Evolutionary conservation across 1,140 invertebrate species (phyloP).

Genomic region (Sinella curviseta): DNA sequence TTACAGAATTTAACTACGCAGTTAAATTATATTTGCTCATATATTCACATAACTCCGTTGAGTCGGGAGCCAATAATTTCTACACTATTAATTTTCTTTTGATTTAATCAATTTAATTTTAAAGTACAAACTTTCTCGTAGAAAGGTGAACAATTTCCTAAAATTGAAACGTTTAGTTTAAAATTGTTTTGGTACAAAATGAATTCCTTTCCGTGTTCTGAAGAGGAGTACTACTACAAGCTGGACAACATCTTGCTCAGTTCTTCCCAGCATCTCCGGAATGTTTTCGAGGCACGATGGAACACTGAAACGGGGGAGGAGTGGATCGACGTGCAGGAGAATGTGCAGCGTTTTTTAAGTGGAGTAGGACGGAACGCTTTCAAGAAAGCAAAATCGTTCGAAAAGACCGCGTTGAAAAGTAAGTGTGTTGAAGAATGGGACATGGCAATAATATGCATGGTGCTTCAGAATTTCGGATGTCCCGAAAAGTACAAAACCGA

Average conservation of each 20-base stretch:
- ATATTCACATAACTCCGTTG: too few relatives aligned
- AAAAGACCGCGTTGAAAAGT: not conserved
- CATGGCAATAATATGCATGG: not conserved
- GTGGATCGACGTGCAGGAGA: not conserved
- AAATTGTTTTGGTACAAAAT: too few relatives aligned
- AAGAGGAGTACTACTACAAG: too few relatives aligned
- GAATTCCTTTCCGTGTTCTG: too few relatives aligned
- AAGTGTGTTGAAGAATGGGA: not conserved
- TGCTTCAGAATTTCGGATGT: not conserved
- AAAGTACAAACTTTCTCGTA: too few relatives aligned
- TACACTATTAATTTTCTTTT: too few relatives aligned
- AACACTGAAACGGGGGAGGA: not conserved
- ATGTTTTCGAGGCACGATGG: not conserved
- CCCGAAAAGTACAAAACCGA: not conserved
- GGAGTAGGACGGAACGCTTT: not conserved
- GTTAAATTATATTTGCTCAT: too few relatives aligned
- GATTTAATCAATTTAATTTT: too few relatives aligned
- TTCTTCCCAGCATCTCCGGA: not conserved
- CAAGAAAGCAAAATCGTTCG: not conserved
- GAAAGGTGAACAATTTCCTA: too few relatives aligned
- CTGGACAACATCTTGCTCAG: not conserved
- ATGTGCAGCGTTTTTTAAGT: not conserved
- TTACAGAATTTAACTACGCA: too few relatives aligned
- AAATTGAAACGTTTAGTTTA: too few relatives aligned
- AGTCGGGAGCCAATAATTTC: too few relatives aligned